Evolutionary conservation across 2,888 invertebrate genomes (phyloP).

Genomic region (Timandra comae): DNA sequence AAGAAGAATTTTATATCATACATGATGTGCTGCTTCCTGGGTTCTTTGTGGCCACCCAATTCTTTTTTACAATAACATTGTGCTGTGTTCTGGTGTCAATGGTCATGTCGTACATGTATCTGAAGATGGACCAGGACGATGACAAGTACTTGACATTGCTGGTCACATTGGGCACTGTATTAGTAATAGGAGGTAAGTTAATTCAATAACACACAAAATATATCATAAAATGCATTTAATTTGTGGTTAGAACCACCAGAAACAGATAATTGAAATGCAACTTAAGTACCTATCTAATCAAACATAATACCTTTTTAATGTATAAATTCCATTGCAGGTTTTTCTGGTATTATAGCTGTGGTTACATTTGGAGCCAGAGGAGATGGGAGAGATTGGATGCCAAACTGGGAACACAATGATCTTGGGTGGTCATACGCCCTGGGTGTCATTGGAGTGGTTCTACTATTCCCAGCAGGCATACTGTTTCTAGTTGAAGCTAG

Average conservation of each 20-base stretch:
- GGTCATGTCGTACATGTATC: conserved; percentile 83
- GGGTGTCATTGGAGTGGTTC: conserved; percentile 86
- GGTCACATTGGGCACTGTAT: conserved; percentile 83
- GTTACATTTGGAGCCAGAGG: conserved; percentile 93
- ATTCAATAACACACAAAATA: no score
- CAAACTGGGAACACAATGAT: conserved; percentile 96
- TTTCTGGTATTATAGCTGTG: conserved; percentile 89
- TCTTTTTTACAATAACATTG: conserved; percentile 93
- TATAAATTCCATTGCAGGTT: no score
- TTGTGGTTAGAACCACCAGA: no score
- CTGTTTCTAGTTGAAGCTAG: conserved; percentile 90
- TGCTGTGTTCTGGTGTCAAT: conserved; percentile 86
- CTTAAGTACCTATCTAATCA: no score
- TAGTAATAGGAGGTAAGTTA: conserved; percentile 81
- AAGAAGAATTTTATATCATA: conserved; percentile 97
- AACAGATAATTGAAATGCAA: no score
- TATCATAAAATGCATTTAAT: no score
- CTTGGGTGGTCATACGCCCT: conserved; percentile 96
- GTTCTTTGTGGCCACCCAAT: conserved; percentile 95
- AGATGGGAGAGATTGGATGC: conserved; percentile 96
- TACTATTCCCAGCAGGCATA: conserved; percentile 85
- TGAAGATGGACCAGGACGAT: conserved; percentile 85
- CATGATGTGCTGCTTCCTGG: conserved; percentile 91
- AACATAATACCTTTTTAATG: no score
- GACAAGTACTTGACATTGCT: conserved; percentile 85